phyloP scores from a whole-genome alignment of 2,797 vertebrate genomes.

The Pyrocephalus nanus region DNA sequence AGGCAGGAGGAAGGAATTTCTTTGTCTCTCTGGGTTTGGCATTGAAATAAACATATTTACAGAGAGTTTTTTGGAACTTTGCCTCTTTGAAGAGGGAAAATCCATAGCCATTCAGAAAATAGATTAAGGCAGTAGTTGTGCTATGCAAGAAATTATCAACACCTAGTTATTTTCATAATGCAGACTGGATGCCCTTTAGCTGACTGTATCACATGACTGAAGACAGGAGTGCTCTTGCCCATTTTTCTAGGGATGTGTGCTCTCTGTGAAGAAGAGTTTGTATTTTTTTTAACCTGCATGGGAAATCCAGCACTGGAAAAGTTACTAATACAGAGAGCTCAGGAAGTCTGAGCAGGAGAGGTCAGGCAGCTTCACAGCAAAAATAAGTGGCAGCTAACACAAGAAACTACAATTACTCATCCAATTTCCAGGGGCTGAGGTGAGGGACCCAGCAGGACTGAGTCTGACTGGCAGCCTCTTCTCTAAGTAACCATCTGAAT shows the following conservation, averaged over 20 bases:
- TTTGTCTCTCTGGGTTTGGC: neutral
- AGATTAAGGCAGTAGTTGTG: neutral
- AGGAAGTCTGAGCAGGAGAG: neutral
- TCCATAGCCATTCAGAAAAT: neutral
- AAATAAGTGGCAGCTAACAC: neutral
- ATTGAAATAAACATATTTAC: neutral
- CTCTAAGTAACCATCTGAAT: neutral
- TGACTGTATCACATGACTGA: neutral
- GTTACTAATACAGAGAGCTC: neutral
- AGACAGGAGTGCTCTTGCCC: neutral
- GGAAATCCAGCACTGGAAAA: neutral
- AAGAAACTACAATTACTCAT: neutral
- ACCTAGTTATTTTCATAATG: neutral
- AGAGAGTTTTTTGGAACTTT: neutral
- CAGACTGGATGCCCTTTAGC: neutral
- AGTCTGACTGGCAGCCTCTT: neutral
- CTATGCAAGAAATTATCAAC: neutral
- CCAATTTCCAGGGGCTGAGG: neutral
- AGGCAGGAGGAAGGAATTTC: conserved; percentile 11
- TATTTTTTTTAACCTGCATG: neutral
- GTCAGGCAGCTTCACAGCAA: neutral
- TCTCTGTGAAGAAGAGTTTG: neutral
- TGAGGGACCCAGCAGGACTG: neutral
- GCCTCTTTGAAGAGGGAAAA: neutral
- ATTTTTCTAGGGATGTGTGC: neutral